Evolutionary conservation across 1,140 invertebrate species (phyloP).

Genomic region (Apis florea): DNA sequence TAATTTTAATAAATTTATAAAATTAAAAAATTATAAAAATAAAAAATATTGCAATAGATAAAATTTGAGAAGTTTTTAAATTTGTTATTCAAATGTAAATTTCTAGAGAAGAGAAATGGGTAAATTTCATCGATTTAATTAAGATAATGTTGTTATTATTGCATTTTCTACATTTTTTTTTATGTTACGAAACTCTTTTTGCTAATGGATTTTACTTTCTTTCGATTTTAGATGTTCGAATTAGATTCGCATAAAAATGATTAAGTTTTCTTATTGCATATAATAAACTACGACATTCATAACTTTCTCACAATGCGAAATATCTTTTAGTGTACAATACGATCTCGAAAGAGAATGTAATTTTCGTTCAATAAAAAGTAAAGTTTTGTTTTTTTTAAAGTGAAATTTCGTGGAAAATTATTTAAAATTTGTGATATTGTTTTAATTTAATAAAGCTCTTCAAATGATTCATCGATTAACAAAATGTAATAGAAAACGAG

Average conservation of each 20-base stretch:
- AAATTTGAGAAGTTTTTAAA: no score
- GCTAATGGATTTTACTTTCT: neutral
- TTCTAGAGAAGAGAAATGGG: neutral
- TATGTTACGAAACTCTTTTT: conserved; percentile 17
- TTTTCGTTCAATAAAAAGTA: neutral
- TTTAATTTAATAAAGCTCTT: neutral
- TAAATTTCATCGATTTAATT: conserved; percentile 41
- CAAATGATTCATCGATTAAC: neutral
- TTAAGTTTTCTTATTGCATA: conserved; percentile 24
- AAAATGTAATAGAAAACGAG: neutral
- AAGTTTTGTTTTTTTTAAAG: neutral
- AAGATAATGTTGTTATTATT: conserved; percentile 35
- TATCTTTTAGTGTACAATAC: neutral
- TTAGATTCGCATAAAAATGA: conserved; percentile 29
- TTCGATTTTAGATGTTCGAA: neutral
- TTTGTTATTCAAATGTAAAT: no score
- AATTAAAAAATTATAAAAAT: neutral
- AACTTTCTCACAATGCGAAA: conserved; percentile 13
- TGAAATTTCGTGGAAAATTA: neutral
- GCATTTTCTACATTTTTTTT: neutral
- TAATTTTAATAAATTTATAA: neutral
- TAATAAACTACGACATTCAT: conserved; percentile 23
- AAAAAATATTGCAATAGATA: no score
- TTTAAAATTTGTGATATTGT: neutral
- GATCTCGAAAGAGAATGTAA: neutral